A percentile compares a stretch with the other conserved stretches of the same genome.
Evolutionary conservation across 2,113 vertebrate genomes (phyloP).

Genomic region (Archilochus colubris): DNA sequence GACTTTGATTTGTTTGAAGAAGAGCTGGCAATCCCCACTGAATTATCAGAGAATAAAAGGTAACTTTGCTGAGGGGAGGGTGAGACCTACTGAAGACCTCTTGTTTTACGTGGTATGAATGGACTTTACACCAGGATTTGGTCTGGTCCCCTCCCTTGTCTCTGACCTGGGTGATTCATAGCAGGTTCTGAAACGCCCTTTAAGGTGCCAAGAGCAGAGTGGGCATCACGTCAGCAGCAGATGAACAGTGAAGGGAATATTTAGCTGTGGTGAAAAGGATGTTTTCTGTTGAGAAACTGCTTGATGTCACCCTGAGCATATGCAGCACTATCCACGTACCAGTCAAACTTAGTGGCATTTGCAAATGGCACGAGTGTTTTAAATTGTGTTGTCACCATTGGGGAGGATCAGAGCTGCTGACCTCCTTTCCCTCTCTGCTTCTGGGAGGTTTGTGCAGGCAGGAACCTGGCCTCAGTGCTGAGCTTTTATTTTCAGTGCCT

Average conservation of each 20-base stretch:
- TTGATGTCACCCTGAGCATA: neutral
- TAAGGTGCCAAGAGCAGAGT: neutral
- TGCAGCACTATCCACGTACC: neutral
- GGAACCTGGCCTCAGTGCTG: rapidly evolving
- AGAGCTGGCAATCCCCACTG: neutral
- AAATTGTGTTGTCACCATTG: rapidly evolving
- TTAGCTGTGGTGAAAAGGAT: neutral
- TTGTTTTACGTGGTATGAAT: neutral
- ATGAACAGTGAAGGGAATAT: neutral
- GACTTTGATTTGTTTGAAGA: neutral
- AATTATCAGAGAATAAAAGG: neutral
- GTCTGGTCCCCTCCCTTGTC: neutral
- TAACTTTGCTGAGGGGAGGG: neutral
- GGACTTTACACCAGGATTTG: neutral
- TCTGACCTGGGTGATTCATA: rapidly evolving
- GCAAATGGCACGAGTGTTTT: neutral
- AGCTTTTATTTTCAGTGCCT: neutral
- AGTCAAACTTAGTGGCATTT: neutral
- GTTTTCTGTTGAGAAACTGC: neutral
- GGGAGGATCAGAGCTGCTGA: neutral
- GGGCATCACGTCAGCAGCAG: neutral
- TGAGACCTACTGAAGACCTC: neutral
- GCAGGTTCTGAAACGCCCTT: neutral
- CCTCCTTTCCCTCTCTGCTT: neutral
- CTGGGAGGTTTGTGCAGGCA: neutral